A percentile compares a stretch with the other conserved stretches of the same genome.
Evolutionary conservation across 2,113 vertebrate species (phyloP).

Genomic region (Pygoscelis antarcticus): DNA sequence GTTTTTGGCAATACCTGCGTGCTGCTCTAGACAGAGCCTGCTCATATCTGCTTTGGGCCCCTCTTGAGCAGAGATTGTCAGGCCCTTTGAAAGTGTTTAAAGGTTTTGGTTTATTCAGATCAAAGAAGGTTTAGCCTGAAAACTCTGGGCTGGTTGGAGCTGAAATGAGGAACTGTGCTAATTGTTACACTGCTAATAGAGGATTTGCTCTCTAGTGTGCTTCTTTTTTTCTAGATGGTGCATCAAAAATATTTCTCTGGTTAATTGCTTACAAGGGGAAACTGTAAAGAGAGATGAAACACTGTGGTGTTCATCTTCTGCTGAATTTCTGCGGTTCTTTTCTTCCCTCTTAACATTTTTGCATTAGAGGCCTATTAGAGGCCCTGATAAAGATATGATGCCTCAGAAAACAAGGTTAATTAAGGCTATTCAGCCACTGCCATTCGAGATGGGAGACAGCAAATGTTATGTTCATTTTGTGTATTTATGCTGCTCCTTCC

Average conservation of each 20-base stretch:
- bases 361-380: not conserved
- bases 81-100: constrained; percentile 19
- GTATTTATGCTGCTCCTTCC: not conserved
- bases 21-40: not conserved
- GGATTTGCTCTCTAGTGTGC: not conserved
- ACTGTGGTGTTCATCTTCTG: not conserved
- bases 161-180: not conserved
- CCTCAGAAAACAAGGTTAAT: not conserved
- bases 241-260: not conserved
- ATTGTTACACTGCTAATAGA: not conserved
- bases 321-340: not conserved
- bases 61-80: not conserved
- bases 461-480: not conserved
- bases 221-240: not conserved
- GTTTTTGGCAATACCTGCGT: not conserved
- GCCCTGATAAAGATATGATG: not conserved
- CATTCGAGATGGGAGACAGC: not conserved
- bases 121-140: constrained; percentile 21
- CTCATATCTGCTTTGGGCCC: not conserved
- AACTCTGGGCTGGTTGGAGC: not conserved
- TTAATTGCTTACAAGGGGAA: not conserved
- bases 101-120: constrained; percentile 29
- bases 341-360: not conserved
- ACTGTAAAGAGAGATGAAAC: not conserved
- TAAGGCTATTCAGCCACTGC: not conserved